Conservation (phyloP, 2,113 vertebrate species). For the Merops nubicus region DNA sequence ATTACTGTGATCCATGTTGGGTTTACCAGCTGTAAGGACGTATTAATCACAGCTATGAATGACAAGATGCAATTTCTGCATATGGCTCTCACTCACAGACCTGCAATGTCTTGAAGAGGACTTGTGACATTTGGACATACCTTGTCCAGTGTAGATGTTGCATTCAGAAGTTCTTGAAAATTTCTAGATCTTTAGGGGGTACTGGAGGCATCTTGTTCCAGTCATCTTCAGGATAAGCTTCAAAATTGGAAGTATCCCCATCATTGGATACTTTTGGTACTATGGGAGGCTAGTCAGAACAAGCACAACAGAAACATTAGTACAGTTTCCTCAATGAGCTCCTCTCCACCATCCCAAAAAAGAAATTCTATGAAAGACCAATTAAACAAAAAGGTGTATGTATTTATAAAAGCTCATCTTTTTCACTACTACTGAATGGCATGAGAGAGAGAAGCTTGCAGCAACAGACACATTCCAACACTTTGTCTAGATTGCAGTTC, state of each 20-base stretch:
- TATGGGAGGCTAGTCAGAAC: slow-evolving; percentile 86
- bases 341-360: neutral
- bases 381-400: neutral
- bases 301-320: neutral
- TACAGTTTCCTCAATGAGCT: neutral
- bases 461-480: rapidly evolving
- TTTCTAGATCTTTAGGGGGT: slow-evolving; percentile 87
- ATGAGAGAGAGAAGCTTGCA: neutral
- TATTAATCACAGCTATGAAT: neutral
- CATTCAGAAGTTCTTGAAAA: slow-evolving; percentile 92
- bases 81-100: neutral
- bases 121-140: neutral
- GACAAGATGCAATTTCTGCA: neutral
- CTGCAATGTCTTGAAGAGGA: neutral
- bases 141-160: neutral
- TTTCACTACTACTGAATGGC: neutral
- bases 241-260: slow-evolving; percentile 96
- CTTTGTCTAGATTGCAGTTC: neutral
- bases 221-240: slow-evolving; percentile 91
- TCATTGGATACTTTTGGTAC: slow-evolving; percentile 90
- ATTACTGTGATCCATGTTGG: neutral
- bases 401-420: neutral
- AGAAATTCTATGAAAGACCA: neutral
- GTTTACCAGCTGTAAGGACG: neutral
- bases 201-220: slow-evolving; percentile 86